A percentile compares a stretch with the other conserved stretches of the same genome.
Evolutionary conservation across 2,113 vertebrate species (phyloP).

Genomic region (Sminthopsis crassicaudata): DNA sequence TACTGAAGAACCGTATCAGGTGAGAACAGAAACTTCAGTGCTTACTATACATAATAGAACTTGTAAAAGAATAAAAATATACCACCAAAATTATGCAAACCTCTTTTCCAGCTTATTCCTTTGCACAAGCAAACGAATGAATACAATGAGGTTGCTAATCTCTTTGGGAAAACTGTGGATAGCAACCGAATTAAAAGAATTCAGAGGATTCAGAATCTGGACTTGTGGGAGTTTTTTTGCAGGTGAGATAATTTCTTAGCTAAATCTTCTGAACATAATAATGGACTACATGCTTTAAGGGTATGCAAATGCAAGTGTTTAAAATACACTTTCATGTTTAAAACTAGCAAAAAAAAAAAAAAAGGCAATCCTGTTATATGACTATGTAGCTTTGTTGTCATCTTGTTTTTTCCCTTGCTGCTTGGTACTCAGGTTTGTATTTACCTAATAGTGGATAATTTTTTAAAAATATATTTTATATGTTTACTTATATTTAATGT

Average conservation of each 20-base stretch:
- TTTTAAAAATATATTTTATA: neutral
- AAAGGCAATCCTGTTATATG: neutral
- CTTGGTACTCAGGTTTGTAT: neutral
- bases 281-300: constrained; percentile 46
- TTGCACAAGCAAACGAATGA: constrained; percentile 94
- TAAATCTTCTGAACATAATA: constrained; percentile 62
- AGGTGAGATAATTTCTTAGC: constrained; percentile 86
- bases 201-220: constrained; percentile 97
- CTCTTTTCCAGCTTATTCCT: constrained; percentile 87
- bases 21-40: constrained; percentile 70
- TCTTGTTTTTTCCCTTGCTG: constrained; percentile 22
- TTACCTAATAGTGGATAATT: neutral
- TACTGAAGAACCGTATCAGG: constrained; percentile 93
- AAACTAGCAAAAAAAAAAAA: neutral
- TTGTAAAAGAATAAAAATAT: neutral
- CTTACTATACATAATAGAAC: neutral
- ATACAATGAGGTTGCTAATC: constrained; percentile 93
- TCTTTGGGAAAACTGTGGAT: constrained; percentile 95
- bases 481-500: too few relatives aligned
- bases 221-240: constrained; percentile 99
- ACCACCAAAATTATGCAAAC: constrained; percentile 60
- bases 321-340: constrained; percentile 23
- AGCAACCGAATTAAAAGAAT: constrained; percentile 92
- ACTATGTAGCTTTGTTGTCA: neutral
- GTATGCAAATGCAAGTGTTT: constrained; percentile 33